Conservation (phyloP, 2,797 vertebrate species). For the Coregonus sp. region DNA sequence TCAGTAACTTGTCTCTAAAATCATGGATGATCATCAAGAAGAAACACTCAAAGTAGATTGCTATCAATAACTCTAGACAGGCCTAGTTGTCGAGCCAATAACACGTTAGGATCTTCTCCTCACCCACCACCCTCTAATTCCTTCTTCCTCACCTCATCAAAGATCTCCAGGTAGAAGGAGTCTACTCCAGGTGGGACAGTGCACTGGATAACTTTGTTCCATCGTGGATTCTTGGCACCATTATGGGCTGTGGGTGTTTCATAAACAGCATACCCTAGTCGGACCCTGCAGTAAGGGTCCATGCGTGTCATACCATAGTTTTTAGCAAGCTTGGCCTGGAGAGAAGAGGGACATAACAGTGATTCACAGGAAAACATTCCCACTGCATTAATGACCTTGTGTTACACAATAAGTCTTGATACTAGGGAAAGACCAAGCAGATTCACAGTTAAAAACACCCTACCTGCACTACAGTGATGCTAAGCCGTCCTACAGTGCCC, state of each 20-base stretch:
- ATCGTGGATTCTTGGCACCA: slow-evolving; percentile 95
- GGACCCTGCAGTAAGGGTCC: slow-evolving; percentile 94
- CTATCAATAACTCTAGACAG: not conserved
- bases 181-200: slow-evolving; percentile 92
- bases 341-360: not conserved
- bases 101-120: no score
- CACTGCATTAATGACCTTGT: not conserved
- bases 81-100: no score
- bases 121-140: no score
- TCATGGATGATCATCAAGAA: not conserved
- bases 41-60: not conserved
- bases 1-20: not conserved
- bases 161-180: slow-evolving; percentile 97
- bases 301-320: slow-evolving; percentile 98
- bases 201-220: slow-evolving; percentile 98
- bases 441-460: not conserved
- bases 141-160: slow-evolving; percentile 86
- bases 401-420: no score
- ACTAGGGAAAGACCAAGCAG: slow-evolving; percentile 4
- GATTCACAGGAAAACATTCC: not conserved
- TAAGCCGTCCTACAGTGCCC: slow-evolving; percentile 87
- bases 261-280: slow-evolving; percentile 93
- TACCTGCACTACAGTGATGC: slow-evolving; percentile 97
- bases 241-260: slow-evolving; percentile 97
- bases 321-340: slow-evolving; percentile 93